A percentile compares a stretch with the other conserved stretches of the same genome.
These are phyloP conservation scores for Bubalus kerabau DNA, from an alignment of 2,113 vertebrate species.

Conservation along the genomic window DNA sequence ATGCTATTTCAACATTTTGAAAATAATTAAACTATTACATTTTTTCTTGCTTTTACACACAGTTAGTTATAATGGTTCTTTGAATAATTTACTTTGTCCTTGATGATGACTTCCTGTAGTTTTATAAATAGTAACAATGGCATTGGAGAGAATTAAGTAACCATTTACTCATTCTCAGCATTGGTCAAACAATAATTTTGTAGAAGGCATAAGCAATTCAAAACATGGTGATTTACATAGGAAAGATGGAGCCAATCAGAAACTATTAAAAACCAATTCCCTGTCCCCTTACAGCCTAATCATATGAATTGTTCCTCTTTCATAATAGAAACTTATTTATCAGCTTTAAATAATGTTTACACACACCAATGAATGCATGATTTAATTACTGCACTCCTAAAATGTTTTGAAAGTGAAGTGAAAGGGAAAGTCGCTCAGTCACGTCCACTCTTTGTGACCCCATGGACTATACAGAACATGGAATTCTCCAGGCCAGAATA, in stretches of 20 bases:
- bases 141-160: neutral
- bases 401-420: neutral
- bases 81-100: constrained; percentile 36
- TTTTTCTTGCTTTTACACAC: neutral
- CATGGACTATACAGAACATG: neutral
- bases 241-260: neutral
- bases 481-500: neutral
- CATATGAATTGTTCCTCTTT: neutral
- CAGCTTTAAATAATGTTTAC: neutral
- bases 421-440: neutral
- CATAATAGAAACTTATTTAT: neutral
- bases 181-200: neutral
- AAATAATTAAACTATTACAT: neutral
- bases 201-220: neutral
- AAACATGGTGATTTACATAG: neutral
- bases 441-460: fast-evolving
- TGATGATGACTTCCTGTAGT: neutral
- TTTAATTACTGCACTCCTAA: neutral
- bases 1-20: neutral
- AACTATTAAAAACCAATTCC: neutral
- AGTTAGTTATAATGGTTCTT: neutral
- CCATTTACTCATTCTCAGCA: neutral
- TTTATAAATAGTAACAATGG: neutral
- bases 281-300: neutral
- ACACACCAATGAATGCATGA: neutral